phyloP scores from a whole-genome alignment of 1,140 invertebrate species.

The Fopius arisanus region DNA sequence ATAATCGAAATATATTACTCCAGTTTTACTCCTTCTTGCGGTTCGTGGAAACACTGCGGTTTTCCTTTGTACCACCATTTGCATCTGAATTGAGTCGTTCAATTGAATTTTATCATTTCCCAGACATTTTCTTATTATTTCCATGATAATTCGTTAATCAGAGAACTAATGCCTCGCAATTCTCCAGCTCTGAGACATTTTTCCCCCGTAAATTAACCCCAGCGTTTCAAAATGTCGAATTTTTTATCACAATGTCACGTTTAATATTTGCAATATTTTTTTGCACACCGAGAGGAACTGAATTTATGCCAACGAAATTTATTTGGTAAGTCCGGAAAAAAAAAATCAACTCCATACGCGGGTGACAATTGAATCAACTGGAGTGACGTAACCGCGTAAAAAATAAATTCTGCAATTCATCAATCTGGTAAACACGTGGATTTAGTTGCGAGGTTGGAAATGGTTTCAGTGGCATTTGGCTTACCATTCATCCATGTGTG shows the following conservation, averaged over 20 bases:
- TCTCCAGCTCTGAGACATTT: too few relatives aligned
- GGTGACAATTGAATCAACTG: too few relatives aligned
- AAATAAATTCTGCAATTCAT: not conserved
- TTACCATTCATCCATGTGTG: not conserved
- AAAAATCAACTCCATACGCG: too few relatives aligned
- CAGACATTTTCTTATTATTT: not conserved
- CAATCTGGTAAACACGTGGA: not conserved
- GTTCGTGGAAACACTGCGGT: not conserved
- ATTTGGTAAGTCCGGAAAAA: too few relatives aligned
- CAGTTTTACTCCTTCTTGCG: not conserved
- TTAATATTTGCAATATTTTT: too few relatives aligned
- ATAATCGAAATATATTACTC: not conserved
- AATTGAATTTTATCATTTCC: not conserved
- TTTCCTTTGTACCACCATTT: not conserved
- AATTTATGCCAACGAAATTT: too few relatives aligned
- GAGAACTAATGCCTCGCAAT: too few relatives aligned
- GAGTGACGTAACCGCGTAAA: too few relatives aligned
- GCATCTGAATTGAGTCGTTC: not conserved
- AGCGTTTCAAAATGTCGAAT: too few relatives aligned
- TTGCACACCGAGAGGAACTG: too few relatives aligned
- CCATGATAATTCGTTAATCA: not conserved
- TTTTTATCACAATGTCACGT: too few relatives aligned
- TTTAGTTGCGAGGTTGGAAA: not conserved
- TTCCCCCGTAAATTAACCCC: too few relatives aligned
- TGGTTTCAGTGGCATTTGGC: not conserved